These are phyloP conservation scores for Eublepharis macularius DNA, from an alignment of 2,113 vertebrate species.

Conservation along the genomic window DNA sequence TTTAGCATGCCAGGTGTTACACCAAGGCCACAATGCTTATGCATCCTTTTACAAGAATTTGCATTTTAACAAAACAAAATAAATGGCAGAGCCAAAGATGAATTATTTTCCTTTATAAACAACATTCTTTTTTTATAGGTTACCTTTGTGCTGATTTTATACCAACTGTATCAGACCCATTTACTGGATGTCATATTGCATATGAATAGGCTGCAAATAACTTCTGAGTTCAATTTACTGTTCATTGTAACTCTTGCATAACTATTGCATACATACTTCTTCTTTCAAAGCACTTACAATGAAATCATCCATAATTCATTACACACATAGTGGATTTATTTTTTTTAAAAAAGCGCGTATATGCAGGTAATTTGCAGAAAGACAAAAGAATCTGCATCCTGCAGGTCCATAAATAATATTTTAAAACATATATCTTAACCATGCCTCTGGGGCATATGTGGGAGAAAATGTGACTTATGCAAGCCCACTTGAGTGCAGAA, in stretches of 20 bases:
- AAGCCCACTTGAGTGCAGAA: background rate
- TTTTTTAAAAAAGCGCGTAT: conserved; percentile 29
- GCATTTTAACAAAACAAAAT: too few relatives aligned
- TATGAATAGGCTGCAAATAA: conserved; percentile 35
- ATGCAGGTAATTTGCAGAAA: conserved; percentile 44
- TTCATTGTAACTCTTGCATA: conserved; percentile 40
- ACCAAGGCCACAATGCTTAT: background rate
- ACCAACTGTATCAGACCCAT: conserved; percentile 12
- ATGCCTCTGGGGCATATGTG: background rate
- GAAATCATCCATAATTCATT: conserved; percentile 45
- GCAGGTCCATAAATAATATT: conserved; percentile 47
- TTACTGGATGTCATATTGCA: conserved; percentile 3
- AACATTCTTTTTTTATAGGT: background rate
- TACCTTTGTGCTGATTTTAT: conserved; percentile 19
- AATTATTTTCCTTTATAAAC: background rate
- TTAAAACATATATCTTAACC: background rate
- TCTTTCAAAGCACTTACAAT: conserved; percentile 28
- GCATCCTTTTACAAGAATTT: conserved; percentile 3
- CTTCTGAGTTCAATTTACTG: conserved; percentile 30
- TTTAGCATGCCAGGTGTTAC: background rate
- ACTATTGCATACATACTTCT: conserved; percentile 1
- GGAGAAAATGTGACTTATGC: background rate
- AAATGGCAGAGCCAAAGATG: background rate
- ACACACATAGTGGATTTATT: background rate
- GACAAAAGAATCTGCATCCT: conserved; percentile 27